A percentile compares a stretch with the other conserved stretches of the same genome.
phyloP scores from a whole-genome alignment of 2,888 invertebrate species.

The Leucoma salicis region DNA sequence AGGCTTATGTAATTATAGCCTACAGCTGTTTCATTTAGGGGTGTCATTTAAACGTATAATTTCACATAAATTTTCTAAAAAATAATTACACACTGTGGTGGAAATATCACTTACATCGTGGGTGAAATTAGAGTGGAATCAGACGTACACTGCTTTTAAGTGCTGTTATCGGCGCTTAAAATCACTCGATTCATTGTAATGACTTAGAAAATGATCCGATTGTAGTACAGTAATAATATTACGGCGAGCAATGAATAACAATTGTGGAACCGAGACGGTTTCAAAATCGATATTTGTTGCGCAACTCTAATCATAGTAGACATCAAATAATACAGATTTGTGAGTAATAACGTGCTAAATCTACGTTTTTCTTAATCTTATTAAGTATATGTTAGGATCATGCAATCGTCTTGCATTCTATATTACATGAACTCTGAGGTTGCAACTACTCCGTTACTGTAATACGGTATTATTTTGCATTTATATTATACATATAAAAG shows the following conservation, averaged over 20 bases:
- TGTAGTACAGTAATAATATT: constrained; percentile 43
- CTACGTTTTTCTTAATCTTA: constrained; percentile 32
- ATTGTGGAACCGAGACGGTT: constrained; percentile 39
- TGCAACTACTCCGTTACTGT: not conserved
- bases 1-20: no score
- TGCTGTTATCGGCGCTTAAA: constrained; percentile 36
- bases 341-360: constrained; percentile 20
- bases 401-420: constrained; percentile 7
- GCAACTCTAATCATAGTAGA: constrained; percentile 33
- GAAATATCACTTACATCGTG: constrained; percentile 30
- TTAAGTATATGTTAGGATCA: constrained; percentile 25
- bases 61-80: constrained; percentile 26
- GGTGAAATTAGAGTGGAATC: constrained; percentile 35
- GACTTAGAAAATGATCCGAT: constrained; percentile 42
- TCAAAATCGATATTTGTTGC: constrained; percentile 40
- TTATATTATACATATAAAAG: not conserved
- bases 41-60: constrained; percentile 20
- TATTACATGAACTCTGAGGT: constrained; percentile 5
- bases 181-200: constrained; percentile 45
- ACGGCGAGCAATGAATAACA: constrained; percentile 40
- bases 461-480: not conserved
- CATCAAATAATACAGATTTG: constrained; percentile 30
- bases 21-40: no score
- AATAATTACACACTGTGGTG: constrained; percentile 28
- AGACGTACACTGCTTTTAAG: constrained; percentile 25